Base-by-base conservation (phyloP, 2,797 vertebrate species). In the Neosilurus hyrtlii region DNA sequence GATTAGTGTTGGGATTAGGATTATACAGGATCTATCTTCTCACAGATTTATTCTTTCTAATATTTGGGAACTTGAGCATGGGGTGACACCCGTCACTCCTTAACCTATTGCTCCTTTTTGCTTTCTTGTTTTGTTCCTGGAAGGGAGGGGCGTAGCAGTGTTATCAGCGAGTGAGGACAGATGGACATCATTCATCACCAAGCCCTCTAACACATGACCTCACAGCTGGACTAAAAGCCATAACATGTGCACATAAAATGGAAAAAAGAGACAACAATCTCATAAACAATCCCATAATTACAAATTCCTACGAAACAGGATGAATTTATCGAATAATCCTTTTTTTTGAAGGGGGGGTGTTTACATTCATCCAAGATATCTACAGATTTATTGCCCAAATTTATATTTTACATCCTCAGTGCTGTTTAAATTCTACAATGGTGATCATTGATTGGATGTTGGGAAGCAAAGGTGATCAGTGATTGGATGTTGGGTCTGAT, bases 121-220 rank as follows among this genome's bases (percentile, higher is more conserved):
- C 10, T 70, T 14, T 9, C 66, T 37, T 14, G 43, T 52, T 51
- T 30, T 62, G 56, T 43, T 49, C 12, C 49, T 20, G 54, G 16
- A 9, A 70, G 49, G 63, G 75, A 75, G 35, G 61, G 83, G 59
- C 20, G 15, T 59, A 24, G 62, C 78, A 76, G 59, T 49, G 79
- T 85, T 88, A 86, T 88, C 85, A 86, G 82, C 16, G 75, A 71
- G 87, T 86, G 82, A 80, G 82, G 84, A 87, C 86, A 87, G 86
- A 88, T 86, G 84, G 71, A 74, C 73, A 84, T 82, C 74, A 75
- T 83, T 88, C 78, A 81, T 88, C 84, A 87, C 73, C 80, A 75
- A 71, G 66, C 79, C 68, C 67, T 85, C 72, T 86, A 82, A 74
- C 82, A 79, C 79, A 83, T 87, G 84, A 86, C 86, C 84, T 84